phyloP scores from a whole-genome alignment of 2,888 invertebrate species.

The Bruchidius siliquastri region DNA sequence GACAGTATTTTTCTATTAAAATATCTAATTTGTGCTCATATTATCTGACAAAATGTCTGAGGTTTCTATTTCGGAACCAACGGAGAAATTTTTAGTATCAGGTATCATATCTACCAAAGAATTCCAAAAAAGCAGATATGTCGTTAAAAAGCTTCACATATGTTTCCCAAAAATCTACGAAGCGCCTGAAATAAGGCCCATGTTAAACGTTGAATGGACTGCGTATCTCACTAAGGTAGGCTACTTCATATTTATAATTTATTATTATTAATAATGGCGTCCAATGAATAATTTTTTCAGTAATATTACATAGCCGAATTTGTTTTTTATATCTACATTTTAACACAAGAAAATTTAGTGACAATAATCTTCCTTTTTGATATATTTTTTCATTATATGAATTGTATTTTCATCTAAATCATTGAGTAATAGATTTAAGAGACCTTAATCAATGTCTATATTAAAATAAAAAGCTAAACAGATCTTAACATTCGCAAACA shows the following conservation, averaged over 20 bases:
- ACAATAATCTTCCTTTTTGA: too few relatives aligned
- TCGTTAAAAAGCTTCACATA: constrained; percentile 32
- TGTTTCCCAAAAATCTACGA: constrained; percentile 36
- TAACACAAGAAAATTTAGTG: too few relatives aligned
- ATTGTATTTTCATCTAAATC: too few relatives aligned
- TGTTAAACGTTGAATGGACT: constrained; percentile 43
- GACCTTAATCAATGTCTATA: too few relatives aligned
- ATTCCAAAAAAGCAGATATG: constrained; percentile 40
- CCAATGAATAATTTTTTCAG: too few relatives aligned
- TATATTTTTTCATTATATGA: too few relatives aligned
- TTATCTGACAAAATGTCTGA: background rate
- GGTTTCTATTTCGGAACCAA: constrained; percentile 32
- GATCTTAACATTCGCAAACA: too few relatives aligned
- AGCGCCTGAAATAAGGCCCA: constrained; percentile 35
- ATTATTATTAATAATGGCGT: too few relatives aligned
- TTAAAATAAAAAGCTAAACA: too few relatives aligned
- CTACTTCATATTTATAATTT: background rate
- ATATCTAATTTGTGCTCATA: background rate
- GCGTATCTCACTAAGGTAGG: constrained; percentile 34
- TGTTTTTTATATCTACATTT: too few relatives aligned
- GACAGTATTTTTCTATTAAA: background rate
- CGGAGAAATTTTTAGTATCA: constrained; percentile 32
- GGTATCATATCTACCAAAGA: constrained; percentile 37
- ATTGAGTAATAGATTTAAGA: too few relatives aligned
- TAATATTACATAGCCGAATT: too few relatives aligned